These are phyloP conservation scores for Pimpla rufipes DNA, from an alignment of 2,888 invertebrate species.

Conservation along the genomic window DNA sequence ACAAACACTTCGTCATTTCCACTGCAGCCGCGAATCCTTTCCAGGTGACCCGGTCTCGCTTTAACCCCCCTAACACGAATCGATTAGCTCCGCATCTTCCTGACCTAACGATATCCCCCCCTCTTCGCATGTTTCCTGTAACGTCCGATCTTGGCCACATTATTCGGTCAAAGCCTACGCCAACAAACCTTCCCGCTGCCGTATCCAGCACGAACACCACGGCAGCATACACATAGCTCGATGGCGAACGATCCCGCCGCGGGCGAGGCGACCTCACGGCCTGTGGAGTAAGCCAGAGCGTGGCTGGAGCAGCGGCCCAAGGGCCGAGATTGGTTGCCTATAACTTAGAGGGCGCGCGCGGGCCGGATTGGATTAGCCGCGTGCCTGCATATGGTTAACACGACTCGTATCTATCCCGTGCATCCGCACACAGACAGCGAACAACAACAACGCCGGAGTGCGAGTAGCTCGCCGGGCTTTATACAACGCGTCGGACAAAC, in stretches of 20 bases:
- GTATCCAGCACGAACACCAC: not conserved
- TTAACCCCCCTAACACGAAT: not conserved
- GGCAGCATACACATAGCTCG: constrained; percentile 5
- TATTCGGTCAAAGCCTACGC: not conserved
- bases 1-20: too few relatives aligned
- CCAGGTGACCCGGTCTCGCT: not conserved
- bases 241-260: constrained; percentile 6
- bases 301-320: not conserved
- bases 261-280: constrained; percentile 24
- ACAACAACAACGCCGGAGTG: constrained; percentile 22
- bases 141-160: constrained; percentile 6
- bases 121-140: not conserved
- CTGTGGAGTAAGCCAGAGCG: constrained; percentile 46
- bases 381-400: constrained; percentile 73
- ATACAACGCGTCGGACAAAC: constrained; percentile 42
- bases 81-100: not conserved
- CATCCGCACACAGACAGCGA: constrained; percentile 16
- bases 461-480: constrained; percentile 37
- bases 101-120: not conserved
- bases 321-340: constrained; percentile 75
- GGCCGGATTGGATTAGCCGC: constrained; percentile 78
- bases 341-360: constrained; percentile 74
- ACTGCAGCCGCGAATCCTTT: too few relatives aligned
- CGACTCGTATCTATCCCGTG: constrained; percentile 68
- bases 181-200: not conserved